Conservation (phyloP, 92 coral and sea anemone species). For the Chrysogorgia sp. region DNA sequence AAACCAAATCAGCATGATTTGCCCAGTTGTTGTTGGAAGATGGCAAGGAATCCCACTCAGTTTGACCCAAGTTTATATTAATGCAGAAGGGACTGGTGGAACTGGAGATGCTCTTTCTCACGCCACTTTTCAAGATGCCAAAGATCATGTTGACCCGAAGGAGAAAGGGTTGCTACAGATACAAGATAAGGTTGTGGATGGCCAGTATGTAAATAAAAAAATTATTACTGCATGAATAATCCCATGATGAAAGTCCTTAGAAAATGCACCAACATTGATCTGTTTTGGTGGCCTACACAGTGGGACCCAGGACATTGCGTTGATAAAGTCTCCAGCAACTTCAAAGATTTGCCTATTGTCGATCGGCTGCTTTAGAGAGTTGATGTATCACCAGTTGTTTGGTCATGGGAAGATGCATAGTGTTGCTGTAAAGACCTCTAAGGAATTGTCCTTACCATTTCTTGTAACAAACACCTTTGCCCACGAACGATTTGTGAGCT, state of each 20-base stretch:
- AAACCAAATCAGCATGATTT: conserved; percentile 13
- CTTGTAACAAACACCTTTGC: no score
- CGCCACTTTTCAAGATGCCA: background rate
- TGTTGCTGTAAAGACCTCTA: no score
- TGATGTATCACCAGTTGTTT: no score
- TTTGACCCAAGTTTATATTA: conserved; percentile 2
- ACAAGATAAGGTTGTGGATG: conserved; percentile 11
- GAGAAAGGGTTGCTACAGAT: background rate
- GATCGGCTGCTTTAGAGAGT: no score
- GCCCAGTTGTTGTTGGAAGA: conserved; percentile 3
- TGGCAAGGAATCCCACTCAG: background rate
- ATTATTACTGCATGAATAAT: conserved; percentile 1
- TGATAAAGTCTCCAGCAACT: no score
- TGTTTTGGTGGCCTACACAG: no score
- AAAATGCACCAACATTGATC: no score
- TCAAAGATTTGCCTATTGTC: no score
- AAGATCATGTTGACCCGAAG: conserved; percentile 3
- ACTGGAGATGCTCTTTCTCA: conserved; percentile 2
- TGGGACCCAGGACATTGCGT: no score
- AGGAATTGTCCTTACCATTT: no score
- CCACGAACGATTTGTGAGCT: no score
- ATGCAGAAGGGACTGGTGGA: conserved; percentile 21
- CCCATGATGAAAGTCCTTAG: conserved; percentile 7
- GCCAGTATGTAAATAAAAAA: conserved; percentile 7
- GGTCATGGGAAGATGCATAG: no score